Percentiles rank a stretch among this genome's conserved stretches.
Evolutionary conservation across 2,797 vertebrate species (phyloP).

Genomic region (Notolepis coatsorum): DNA sequence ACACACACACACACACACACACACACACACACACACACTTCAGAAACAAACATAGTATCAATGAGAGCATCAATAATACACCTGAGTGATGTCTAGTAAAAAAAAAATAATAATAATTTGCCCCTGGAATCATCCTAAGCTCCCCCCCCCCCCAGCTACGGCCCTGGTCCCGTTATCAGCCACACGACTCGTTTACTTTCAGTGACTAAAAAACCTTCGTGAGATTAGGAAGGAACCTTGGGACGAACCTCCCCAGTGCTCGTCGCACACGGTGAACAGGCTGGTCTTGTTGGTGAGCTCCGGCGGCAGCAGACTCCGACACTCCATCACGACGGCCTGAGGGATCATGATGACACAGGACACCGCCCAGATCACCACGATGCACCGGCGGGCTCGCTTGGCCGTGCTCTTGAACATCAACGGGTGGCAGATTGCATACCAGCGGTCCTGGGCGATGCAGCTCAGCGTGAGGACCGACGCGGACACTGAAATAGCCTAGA

Average conservation of each 20-base stretch:
- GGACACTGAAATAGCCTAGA: slow-evolving; percentile 94
- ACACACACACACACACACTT: too few species aligned
- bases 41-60: too few species aligned
- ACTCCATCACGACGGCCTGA: slow-evolving; percentile 96
- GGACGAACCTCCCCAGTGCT: slow-evolving; percentile 92
- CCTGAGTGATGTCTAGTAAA: too few species aligned
- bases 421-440: slow-evolving; percentile 98
- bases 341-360: slow-evolving; percentile 97
- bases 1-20: too few species aligned
- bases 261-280: slow-evolving; percentile 96
- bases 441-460: slow-evolving; percentile 96
- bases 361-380: slow-evolving; percentile 94
- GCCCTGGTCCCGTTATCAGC: too few species aligned
- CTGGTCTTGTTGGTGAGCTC: slow-evolving; percentile 95
- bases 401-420: slow-evolving; percentile 98
- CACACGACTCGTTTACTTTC: too few species aligned
- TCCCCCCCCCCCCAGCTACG: too few species aligned
- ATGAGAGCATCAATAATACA: too few species aligned
- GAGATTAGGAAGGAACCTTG: too few species aligned
- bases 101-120: too few species aligned
- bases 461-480: slow-evolving; percentile 96
- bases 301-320: slow-evolving; percentile 90
- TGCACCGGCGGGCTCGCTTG: slow-evolving; percentile 92
- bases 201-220: too few species aligned
- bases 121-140: too few species aligned